These are phyloP conservation scores for Tyrophagus putrescentiae DNA, from an alignment of 1,140 invertebrate species.

Conservation along the genomic window DNA sequence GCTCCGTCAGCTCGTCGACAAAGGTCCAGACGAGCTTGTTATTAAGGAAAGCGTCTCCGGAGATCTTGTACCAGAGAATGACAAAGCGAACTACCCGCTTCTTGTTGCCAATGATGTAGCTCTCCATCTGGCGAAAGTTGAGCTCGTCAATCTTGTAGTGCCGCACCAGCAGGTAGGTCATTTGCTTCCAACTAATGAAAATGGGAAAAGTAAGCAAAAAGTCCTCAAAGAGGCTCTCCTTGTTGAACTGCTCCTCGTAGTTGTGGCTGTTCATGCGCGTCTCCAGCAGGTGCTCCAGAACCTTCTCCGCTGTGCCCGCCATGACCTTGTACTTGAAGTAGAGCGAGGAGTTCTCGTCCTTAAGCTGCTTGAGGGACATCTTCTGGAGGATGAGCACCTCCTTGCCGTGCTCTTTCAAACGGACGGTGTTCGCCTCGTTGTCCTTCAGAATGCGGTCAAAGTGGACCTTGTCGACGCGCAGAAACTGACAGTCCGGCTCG, in stretches of 20 bases:
- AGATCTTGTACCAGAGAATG: slow-evolving; percentile 55
- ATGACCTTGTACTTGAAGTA: slow-evolving; percentile 54
- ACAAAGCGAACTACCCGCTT: slow-evolving; percentile 61
- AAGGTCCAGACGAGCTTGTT: slow-evolving; percentile 35
- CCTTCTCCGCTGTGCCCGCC: slow-evolving; percentile 71
- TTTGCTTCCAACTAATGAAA: slow-evolving; percentile 59
- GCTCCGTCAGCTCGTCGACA: slow-evolving; percentile 47
- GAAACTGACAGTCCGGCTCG: slow-evolving; percentile 68
- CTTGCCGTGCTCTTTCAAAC: slow-evolving; percentile 70
- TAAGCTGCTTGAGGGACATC: slow-evolving; percentile 20
- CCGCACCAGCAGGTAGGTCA: slow-evolving; percentile 52
- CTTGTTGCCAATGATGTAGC: slow-evolving; percentile 56
- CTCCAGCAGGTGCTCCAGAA: slow-evolving; percentile 69
- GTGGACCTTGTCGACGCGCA: slow-evolving; percentile 71
- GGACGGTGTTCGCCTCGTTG: slow-evolving; percentile 72
- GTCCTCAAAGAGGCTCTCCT: slow-evolving; percentile 52
- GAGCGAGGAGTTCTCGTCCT: neutral
- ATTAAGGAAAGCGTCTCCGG: slow-evolving; percentile 56
- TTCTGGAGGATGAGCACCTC: slow-evolving; percentile 42
- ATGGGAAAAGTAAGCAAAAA: slow-evolving; percentile 73
- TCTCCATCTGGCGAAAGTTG: slow-evolving; percentile 44
- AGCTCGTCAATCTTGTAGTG: slow-evolving; percentile 48
- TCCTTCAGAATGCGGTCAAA: slow-evolving; percentile 67
- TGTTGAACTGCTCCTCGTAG: slow-evolving; percentile 6
- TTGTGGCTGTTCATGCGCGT: slow-evolving; percentile 42